Conservation (phyloP, 2,113 vertebrate species). For the Myiagra hebetior region DNA sequence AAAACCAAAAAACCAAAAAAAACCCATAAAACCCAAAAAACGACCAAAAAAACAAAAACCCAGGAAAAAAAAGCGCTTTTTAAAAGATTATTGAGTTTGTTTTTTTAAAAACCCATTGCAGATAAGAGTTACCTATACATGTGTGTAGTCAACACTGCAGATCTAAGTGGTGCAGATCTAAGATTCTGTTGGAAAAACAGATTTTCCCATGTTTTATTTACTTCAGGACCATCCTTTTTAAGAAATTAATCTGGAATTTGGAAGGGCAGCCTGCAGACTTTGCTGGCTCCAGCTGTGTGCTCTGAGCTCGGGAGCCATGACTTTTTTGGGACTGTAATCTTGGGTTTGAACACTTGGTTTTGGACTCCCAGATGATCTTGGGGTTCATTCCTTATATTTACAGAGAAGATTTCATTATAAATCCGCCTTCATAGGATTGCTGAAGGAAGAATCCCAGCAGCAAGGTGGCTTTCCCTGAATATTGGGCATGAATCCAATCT, state of each 20-base stretch:
- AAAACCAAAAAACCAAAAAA: background rate
- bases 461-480: background rate
- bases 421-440: rapidly evolving
- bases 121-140: background rate
- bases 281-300: background rate
- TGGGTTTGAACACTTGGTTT: background rate
- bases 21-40: too few species aligned
- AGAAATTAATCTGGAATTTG: background rate
- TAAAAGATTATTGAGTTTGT: background rate
- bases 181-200: background rate
- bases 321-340: background rate
- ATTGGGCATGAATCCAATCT: background rate
- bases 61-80: background rate
- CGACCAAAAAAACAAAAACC: background rate
- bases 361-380: background rate
- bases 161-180: too few species aligned
- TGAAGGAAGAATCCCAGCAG: background rate
- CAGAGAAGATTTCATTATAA: background rate
- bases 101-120: rapidly evolving
- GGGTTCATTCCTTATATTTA: background rate
- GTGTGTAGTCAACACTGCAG: background rate
- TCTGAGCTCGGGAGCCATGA: background rate
- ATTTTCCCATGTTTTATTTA: background rate
- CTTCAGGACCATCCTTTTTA: background rate
- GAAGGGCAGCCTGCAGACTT: background rate